Evolutionary conservation across 2,797 vertebrate species (phyloP), one percentile per base, ranked within the genome.

Genomic region (Melanotaenia nigrans): DNA sequence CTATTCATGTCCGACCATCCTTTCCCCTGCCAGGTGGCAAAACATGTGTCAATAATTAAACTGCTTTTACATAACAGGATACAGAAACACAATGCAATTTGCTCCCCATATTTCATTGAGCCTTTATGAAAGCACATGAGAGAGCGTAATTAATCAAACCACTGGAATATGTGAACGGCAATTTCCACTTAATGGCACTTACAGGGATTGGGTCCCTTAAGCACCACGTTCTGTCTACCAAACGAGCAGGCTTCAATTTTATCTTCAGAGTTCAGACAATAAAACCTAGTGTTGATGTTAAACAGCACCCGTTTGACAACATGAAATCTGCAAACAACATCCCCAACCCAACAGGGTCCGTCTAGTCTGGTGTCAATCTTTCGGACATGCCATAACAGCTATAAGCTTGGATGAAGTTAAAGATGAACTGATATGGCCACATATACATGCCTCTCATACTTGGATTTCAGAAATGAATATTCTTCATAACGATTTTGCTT

Each of bases 101-200:
- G 91, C 92, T 92, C 69, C 81, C 92, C 90, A 92, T 94, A 93
- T 93, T 94, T 93, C 93, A 94, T 89, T 92, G 92, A 92, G 91
- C 92, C 91, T 91, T 92, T 92, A 93, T 93, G 90, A 92, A 92
- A 93, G 92, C 92, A 92, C 93, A 92, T 90, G 92, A 92, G 90
- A 93, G 93, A 93, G 90, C 71, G 91, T 93, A 94, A 94, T 94
- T 94, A 93, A 94, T 94, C 94, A 94, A 94, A 94, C 93, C 93
- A 92, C 93, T 94, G 94, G 93, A 94, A 94, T 94, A 94, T 93
- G 94, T 92, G 93, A 94, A 93, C 87, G 90, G 90, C 93, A 94
- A 94, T 94, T 94, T 94, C 92, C 91, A 93, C 91, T 93, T 94
- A 94, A 94, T 94, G 93, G 94, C 93, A 94, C 94, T 94, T 94